A percentile compares a stretch with the other conserved stretches of the same genome.
Conservation (phyloP, 2,113 vertebrate species). For the Cinclus cinclus region DNA sequence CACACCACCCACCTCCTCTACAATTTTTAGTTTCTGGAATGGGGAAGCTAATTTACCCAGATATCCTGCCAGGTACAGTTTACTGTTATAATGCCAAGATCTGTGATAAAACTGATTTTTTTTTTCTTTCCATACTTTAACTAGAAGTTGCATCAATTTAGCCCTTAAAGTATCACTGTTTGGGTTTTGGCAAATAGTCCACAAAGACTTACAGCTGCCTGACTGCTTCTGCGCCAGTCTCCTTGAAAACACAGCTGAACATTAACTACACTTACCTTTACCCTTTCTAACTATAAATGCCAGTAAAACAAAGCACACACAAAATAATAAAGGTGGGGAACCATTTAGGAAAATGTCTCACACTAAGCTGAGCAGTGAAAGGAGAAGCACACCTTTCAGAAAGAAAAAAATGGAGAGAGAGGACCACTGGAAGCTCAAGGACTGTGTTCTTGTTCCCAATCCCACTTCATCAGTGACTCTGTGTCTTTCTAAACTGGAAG, state of each 20-base stretch:
- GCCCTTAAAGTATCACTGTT: background rate
- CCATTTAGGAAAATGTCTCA: background rate
- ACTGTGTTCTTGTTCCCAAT: background rate
- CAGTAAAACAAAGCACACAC: background rate
- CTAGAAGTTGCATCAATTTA: background rate
- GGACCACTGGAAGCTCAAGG: background rate
- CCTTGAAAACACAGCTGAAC: background rate
- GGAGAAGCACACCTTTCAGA: background rate
- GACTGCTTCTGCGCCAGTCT: background rate
- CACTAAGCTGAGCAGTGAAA: background rate
- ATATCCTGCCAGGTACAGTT: background rate
- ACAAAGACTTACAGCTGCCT: background rate
- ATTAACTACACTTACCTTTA: background rate
- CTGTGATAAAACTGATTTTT: background rate
- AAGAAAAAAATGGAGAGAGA: background rate
- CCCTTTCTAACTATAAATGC: background rate
- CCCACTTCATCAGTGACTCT: background rate
- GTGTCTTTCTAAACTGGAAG: background rate
- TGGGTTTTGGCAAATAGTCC: background rate
- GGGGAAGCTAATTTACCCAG: background rate
- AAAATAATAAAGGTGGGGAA: background rate
- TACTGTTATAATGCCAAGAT: background rate
- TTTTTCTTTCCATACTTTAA: background rate
- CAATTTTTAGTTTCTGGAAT: background rate
- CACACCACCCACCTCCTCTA: background rate